Percentiles rank a stretch among this genome's conserved stretches.
Evolutionary conservation across 2,797 vertebrate species (phyloP).

Genomic region (Cossypha dichroa): DNA sequence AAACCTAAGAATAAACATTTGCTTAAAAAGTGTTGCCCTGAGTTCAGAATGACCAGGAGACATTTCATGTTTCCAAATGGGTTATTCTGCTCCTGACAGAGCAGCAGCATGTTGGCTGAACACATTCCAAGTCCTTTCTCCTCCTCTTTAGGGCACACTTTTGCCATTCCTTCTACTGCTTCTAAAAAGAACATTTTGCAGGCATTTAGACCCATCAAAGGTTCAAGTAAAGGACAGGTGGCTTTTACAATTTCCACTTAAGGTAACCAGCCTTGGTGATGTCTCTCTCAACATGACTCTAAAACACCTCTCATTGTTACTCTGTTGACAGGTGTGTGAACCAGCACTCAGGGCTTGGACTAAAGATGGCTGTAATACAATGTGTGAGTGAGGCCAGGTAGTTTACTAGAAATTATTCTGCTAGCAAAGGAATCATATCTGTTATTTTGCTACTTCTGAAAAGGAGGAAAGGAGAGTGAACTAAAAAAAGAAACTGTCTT

Average conservation of each 20-base stretch:
- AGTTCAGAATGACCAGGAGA: background rate
- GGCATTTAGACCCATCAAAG: background rate
- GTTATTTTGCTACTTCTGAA: background rate
- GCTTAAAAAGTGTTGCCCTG: background rate
- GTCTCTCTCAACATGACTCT: background rate
- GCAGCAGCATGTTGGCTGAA: background rate
- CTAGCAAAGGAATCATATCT: background rate
- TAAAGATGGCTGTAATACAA: background rate
- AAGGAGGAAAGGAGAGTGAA: accelerated
- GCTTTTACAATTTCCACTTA: background rate
- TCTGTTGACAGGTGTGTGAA: background rate
- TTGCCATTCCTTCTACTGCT: background rate
- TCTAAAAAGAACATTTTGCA: background rate
- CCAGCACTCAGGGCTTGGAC: background rate
- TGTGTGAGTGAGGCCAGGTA: background rate
- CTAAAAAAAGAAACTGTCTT: background rate
- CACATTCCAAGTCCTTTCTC: background rate
- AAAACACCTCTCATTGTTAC: background rate
- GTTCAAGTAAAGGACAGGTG: background rate
- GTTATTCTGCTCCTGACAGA: background rate
- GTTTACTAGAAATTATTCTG: background rate
- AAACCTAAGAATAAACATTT: background rate
- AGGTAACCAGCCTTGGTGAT: background rate
- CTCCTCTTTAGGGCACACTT: background rate
- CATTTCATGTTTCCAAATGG: background rate